phyloP scores from a whole-genome alignment of 2,113 vertebrate species.

The Sminthopsis crassicaudata region DNA sequence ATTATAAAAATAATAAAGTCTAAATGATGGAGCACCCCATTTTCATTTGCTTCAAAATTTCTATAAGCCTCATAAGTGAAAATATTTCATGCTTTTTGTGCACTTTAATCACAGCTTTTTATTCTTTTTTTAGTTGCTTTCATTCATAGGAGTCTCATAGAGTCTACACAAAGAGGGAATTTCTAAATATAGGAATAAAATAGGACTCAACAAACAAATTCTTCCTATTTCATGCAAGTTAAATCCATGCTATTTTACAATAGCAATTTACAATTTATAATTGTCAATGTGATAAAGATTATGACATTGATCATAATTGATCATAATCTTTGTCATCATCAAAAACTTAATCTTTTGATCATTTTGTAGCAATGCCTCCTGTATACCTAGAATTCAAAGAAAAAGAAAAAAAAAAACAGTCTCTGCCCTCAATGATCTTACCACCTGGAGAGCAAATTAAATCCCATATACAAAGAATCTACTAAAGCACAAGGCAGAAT shows the following conservation, averaged over 20 bases:
- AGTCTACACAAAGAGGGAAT: background rate
- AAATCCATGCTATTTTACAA: background rate
- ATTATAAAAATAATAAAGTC: background rate
- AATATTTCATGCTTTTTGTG: background rate
- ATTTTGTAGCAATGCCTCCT: background rate
- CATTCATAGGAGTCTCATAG: background rate
- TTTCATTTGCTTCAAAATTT: background rate
- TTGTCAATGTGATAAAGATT: no score
- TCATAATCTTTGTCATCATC: background rate
- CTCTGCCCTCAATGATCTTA: background rate
- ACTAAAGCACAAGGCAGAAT: background rate
- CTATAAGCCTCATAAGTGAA: background rate
- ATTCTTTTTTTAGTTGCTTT: background rate
- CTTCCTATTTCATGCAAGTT: background rate
- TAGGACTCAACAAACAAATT: background rate
- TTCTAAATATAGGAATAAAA: background rate
- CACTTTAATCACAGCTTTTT: background rate
- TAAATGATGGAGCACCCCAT: background rate
- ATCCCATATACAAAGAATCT: background rate
- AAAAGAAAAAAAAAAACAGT: background rate
- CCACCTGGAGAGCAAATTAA: background rate
- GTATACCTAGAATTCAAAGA: background rate
- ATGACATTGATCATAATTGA: no score
- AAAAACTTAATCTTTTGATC: background rate
- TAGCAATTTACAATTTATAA: no score